These are phyloP conservation scores for Stenodema calcarata DNA, from an alignment of 2,888 invertebrate genomes.

Conservation along the genomic window DNA sequence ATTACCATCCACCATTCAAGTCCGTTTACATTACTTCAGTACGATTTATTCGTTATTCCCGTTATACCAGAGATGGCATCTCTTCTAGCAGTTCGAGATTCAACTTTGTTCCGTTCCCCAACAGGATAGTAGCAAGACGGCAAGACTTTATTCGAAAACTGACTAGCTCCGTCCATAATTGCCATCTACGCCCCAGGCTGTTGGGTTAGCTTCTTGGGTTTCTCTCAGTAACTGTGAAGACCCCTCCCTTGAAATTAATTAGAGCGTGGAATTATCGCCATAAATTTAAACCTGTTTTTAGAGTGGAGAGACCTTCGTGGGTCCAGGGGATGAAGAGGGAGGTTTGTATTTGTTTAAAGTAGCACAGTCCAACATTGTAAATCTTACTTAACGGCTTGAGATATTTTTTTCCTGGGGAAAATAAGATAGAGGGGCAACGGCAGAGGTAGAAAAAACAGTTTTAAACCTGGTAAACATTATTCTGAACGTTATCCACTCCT, in stretches of 20 bases:
- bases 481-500: slow-evolving; percentile 38
- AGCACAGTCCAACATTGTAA: slow-evolving; percentile 37
- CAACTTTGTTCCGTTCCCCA: no score
- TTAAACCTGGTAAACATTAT: slow-evolving; percentile 46
- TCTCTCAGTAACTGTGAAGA: not conserved
- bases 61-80: no score
- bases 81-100: no score
- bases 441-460: not conserved
- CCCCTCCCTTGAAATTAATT: slow-evolving; percentile 6
- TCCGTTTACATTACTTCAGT: no score
- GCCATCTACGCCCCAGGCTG: not conserved
- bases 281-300: slow-evolving; percentile 39
- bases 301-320: not conserved
- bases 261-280: slow-evolving; percentile 28
- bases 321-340: not conserved
- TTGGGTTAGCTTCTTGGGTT: not conserved
- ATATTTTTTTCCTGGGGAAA: slow-evolving; percentile 16
- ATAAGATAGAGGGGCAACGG: not conserved
- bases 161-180: not conserved
- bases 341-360: slow-evolving; percentile 42
- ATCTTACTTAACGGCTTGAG: slow-evolving; percentile 35
- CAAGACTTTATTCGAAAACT: not conserved
- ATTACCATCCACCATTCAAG: no score
- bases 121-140: no score
- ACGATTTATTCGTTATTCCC: no score